Percentiles rank a stretch among this genome's conserved stretches.
phyloP scores from a whole-genome alignment of 1,140 invertebrate genomes.

The Drosophila arawakana region DNA sequence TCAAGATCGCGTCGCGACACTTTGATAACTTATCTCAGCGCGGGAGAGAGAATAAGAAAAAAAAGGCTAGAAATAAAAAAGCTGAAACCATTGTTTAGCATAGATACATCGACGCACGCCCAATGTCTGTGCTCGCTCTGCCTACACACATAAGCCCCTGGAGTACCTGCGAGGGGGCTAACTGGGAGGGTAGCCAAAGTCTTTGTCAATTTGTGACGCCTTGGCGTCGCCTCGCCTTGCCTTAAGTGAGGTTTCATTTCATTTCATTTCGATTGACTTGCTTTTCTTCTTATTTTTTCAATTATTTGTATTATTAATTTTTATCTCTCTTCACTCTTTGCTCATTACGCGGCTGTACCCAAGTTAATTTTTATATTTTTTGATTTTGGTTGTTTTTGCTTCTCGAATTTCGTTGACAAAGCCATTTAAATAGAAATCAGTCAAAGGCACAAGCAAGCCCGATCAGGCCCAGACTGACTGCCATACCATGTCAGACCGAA shows the following conservation, averaged over 20 bases:
- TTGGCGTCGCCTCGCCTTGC: conserved; percentile 63
- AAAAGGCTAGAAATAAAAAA: not conserved
- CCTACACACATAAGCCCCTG: not conserved
- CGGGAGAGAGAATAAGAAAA: conserved; percentile 8
- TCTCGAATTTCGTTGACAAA: conserved; percentile 77
- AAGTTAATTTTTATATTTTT: conserved; percentile 52
- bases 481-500: conserved; percentile 12
- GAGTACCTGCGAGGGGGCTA: not conserved
- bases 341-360: conserved; percentile 69
- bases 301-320: conserved; percentile 82
- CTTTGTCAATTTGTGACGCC: conserved; percentile 72
- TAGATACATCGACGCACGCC: conserved; percentile 37
- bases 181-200: conserved; percentile 14
- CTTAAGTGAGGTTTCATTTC: conserved; percentile 76
- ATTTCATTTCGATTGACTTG: conserved; percentile 57
- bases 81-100: conserved; percentile 36
- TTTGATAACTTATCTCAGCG: conserved; percentile 57
- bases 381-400: conserved; percentile 44
- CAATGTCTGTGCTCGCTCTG: conserved; percentile 22
- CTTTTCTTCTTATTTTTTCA: conserved; percentile 43
- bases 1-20: conserved; percentile 60
- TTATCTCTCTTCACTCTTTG: conserved; percentile 82
- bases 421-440: conserved; percentile 82
- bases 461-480: not conserved
- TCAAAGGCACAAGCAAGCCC: conserved; percentile 38